Conservation (phyloP, 2,113 vertebrate species). For the Octodon degus region DNA sequence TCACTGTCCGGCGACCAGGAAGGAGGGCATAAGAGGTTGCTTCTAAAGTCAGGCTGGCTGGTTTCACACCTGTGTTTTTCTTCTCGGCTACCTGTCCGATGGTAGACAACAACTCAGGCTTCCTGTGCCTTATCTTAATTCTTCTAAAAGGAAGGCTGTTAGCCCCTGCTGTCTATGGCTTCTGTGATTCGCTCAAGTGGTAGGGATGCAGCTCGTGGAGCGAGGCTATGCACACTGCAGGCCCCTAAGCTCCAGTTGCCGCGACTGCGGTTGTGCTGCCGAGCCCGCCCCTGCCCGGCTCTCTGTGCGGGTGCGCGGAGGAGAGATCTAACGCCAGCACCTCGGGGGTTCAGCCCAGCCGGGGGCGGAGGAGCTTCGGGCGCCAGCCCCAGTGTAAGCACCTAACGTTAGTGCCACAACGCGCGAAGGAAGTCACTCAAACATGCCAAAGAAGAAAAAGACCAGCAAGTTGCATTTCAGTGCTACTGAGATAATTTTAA, state of each 20-base stretch:
- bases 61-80: neutral
- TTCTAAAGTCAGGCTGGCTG: neutral
- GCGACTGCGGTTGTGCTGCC: no score
- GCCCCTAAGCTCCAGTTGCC: neutral
- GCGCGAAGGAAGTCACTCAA: neutral
- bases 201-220: no score
- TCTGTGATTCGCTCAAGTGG: neutral
- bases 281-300: neutral
- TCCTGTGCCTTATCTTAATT: neutral
- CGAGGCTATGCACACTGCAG: rapidly evolving
- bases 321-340: neutral
- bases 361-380: rapidly evolving
- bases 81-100: neutral
- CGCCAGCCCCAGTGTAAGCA: neutral
- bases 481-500: neutral
- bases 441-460: neutral
- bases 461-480: neutral
- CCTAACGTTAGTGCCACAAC: no score
- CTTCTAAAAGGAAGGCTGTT: neutral
- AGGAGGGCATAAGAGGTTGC: neutral
- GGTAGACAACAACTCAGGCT: neutral
- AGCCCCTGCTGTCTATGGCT: rapidly evolving
- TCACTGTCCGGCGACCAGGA: neutral
- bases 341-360: no score
- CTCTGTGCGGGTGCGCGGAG: neutral